phyloP scores from a whole-genome alignment of 35 echinoderm and acorn worm species.

The Diadema setosum region DNA sequence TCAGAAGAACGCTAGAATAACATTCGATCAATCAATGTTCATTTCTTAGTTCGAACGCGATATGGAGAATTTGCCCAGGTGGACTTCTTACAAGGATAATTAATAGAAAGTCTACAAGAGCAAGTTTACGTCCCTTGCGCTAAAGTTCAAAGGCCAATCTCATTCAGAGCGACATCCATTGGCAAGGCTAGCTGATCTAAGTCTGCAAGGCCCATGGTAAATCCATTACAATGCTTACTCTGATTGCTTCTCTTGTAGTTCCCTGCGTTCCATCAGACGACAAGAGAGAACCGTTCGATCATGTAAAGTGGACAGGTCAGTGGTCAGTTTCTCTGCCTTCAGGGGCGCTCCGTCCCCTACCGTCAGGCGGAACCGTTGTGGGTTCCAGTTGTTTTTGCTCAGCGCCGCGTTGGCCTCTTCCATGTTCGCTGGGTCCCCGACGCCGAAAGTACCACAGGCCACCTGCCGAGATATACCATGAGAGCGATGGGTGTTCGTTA shows the following conservation, averaged over 20 bases:
- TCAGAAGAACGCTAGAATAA: too few relatives aligned
- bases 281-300: conserved; percentile 58
- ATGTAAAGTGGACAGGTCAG: conserved; percentile 66
- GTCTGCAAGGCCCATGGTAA: not conserved
- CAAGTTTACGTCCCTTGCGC: not conserved
- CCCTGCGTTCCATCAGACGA: conserved; percentile 25
- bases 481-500: too few relatives aligned
- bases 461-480: too few relatives aligned
- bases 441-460: conserved; percentile 77
- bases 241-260: conserved; percentile 73
- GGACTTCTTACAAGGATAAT: not conserved
- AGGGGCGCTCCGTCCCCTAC: conserved; percentile 37
- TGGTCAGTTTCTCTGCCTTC: conserved; percentile 39
- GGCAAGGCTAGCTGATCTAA: not conserved
- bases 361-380: conserved; percentile 46
- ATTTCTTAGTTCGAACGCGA: not conserved
- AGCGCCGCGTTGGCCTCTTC: conserved; percentile 40
- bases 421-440: conserved; percentile 67
- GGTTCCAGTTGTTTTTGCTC: conserved; percentile 50
- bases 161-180: not conserved
- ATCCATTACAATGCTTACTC: conserved; percentile 20
- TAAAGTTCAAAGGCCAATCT: not conserved
- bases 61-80: not conserved
- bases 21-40: too few relatives aligned
- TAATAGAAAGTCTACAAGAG: not conserved